Conservation (phyloP, 2,888 invertebrate genomes). For the Rotaria macrura region DNA sequence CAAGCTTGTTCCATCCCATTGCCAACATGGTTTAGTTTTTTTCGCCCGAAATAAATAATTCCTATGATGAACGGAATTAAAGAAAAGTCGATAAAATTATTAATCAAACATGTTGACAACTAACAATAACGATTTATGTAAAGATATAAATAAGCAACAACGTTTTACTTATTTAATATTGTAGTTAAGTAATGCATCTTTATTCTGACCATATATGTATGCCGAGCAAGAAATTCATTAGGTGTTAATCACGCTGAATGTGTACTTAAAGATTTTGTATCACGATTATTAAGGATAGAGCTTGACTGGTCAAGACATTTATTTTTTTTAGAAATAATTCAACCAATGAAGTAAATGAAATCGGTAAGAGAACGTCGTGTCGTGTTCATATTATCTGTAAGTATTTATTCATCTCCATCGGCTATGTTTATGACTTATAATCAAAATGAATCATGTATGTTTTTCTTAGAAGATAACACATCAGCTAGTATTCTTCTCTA, state of each 20-base stretch:
- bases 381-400: background rate
- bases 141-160: too few species aligned
- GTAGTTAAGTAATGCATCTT: background rate
- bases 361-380: background rate
- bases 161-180: too few species aligned
- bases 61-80: background rate
- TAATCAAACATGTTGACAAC: background rate
- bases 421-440: background rate
- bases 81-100: background rate
- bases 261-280: background rate
- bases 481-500: background rate
- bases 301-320: background rate
- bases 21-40: background rate
- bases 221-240: background rate
- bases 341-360: background rate
- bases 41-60: background rate
- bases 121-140: background rate
- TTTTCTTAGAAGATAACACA: background rate
- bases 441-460: background rate
- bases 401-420: background rate
- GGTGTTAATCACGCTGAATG: background rate
- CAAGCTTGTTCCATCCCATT: background rate
- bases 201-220: conserved; percentile 1
- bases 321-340: background rate
- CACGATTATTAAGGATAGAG: background rate